Base-by-base conservation (phyloP, 2,113 vertebrate genomes). In the Sylvietta virens region DNA sequence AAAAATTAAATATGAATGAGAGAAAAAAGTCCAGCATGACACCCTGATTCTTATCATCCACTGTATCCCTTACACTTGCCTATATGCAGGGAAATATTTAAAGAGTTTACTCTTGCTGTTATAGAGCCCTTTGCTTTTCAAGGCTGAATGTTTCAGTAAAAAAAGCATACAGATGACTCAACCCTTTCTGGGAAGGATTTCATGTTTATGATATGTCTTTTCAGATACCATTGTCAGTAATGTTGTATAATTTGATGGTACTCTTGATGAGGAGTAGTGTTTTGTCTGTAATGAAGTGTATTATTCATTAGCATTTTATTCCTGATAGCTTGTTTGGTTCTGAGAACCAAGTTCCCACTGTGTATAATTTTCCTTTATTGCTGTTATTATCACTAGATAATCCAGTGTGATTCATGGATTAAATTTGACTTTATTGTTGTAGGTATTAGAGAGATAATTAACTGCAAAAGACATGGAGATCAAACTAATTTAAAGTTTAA, bases 391-490 rank as follows among this genome's bases (percentile, higher is more conserved):
- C n/a, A 47, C 26, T 40, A 90, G 92, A 83, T 95, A 88, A 92
- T 95, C 88, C 76, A 64, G 39, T 48, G 44, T 92, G 88, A 97
- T 96, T 90, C 80, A 83, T 92, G 67, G 81, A 91, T 93, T 92
- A 95, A 88, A 86, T 95, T 28, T 88, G 76, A 91, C 91, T 96
- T 96, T 95, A 88, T 69, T 96, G 62, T 84, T 95, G 60, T 72
- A 87, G 58, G 51, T 95, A 90, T 84, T 95, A 86, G 65, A 86
- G 53, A 60, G 65, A 77, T 94, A 78, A 84, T 89, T 93, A 88
- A 90, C 84, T 27, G 56, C 64, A 87, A 73, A 95, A 95, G 58
- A 71, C 37, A 78, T 14, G 51, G 35, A 86, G 84, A 69, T n/a
- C 21, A 14, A 28, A 88, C 60, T 84, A 81, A 92, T 92, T 97